Evolutionary conservation across 1,140 invertebrate genomes (phyloP).

Genomic region (Drosophila melanica): DNA sequence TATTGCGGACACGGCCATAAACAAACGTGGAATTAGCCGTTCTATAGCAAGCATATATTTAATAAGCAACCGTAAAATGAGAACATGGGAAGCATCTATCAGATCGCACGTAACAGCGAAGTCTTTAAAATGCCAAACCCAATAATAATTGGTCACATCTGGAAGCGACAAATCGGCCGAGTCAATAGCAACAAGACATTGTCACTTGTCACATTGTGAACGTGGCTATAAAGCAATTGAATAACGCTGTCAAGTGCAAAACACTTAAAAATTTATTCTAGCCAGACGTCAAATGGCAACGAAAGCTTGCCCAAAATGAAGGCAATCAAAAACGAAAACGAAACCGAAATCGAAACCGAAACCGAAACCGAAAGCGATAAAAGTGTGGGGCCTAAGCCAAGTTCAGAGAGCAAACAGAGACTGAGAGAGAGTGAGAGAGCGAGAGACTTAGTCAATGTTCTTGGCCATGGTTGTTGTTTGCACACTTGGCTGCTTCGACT

Average conservation of each 20-base stretch:
- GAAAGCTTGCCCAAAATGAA: conserved; percentile 49
- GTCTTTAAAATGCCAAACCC: conserved; percentile 38
- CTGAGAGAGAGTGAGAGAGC: conserved; percentile 1
- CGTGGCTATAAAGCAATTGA: conserved; percentile 50
- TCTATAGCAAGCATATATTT: conserved; percentile 17
- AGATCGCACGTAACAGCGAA: conserved; percentile 42
- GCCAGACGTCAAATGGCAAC: conserved; percentile 30
- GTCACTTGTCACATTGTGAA: conserved; percentile 28
- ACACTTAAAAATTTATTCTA: conserved; percentile 66
- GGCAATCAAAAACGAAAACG: conserved; percentile 52
- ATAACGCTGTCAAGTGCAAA: conserved; percentile 69
- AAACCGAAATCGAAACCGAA: conserved; percentile 16
- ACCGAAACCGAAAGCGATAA: conserved; percentile 42
- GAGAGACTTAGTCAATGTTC: conserved; percentile 54
- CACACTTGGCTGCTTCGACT: conserved; percentile 68
- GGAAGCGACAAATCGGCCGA: conserved; percentile 18
- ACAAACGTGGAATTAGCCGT: conserved; percentile 3
- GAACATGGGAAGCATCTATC: conserved; percentile 22
- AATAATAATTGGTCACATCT: conserved; percentile 35
- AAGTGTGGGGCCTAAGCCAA: conserved; percentile 59
- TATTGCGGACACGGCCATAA: conserved; percentile 2
- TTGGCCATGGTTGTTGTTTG: conserved; percentile 75
- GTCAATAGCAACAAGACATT: conserved; percentile 51
- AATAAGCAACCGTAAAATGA: conserved; percentile 5
- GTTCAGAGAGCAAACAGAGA: conserved; percentile 52